Conservation (phyloP, 2,888 invertebrate genomes). For the Aleiodes testaceus region DNA sequence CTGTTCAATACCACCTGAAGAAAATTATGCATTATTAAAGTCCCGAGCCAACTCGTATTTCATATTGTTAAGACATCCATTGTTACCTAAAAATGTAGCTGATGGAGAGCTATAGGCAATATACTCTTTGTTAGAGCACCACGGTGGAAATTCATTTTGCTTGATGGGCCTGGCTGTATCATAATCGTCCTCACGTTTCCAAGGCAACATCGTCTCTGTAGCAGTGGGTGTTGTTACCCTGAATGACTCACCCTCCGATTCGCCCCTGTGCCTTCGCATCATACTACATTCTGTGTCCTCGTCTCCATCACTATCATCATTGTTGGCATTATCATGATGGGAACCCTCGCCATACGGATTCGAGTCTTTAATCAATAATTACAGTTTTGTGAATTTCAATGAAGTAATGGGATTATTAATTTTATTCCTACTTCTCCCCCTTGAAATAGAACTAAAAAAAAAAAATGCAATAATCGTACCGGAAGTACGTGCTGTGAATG, state of each 20-base stretch:
- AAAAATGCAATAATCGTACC: constrained; percentile 77
- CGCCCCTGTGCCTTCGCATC: constrained; percentile 47
- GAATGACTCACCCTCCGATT: constrained; percentile 74
- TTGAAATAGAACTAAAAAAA: not conserved
- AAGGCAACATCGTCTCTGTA: constrained; percentile 92
- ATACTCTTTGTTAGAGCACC: constrained; percentile 97
- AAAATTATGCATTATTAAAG: not conserved
- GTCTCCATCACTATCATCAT: constrained; percentile 50
- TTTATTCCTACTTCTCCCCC: not conserved
- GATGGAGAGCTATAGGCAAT: constrained; percentile 93
- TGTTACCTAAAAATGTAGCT: constrained; percentile 89
- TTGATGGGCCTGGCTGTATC: constrained; percentile 79
- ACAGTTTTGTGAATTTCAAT: not conserved
- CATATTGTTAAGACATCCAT: not conserved
- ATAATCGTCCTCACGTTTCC: constrained; percentile 89
- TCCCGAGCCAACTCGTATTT: no score
- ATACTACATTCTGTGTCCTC: constrained; percentile 46
- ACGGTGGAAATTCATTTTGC: constrained; percentile 93
- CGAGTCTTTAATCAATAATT: constrained; percentile 40
- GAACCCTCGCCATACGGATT: constrained; percentile 53
- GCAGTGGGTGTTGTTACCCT: constrained; percentile 90
- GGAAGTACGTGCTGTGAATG: constrained; percentile 91
- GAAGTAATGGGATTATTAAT: constrained; percentile 3
- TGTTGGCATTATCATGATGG: constrained; percentile 50
- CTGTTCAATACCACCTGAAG: constrained; percentile 87